Base-by-base conservation (phyloP, 2,113 vertebrate species). In the Tylochromis polylepis region DNA sequence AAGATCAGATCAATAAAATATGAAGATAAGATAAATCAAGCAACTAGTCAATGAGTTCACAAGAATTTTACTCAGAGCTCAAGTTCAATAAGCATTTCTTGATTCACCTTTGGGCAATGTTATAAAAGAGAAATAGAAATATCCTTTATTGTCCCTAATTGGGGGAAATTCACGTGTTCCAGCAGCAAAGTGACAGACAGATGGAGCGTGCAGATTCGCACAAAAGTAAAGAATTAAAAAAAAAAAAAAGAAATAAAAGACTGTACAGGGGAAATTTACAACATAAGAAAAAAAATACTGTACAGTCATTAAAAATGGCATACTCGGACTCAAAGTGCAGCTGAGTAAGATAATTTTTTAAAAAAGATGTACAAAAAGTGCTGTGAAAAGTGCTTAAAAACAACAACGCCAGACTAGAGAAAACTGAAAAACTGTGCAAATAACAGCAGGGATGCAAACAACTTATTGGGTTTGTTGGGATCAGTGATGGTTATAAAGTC, bases 201-300 rank as follows among this genome's bases (percentile, higher is more conserved):
- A 62, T 62, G n/a, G n/a, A n/a, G n/a, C n/a, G n/a, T n/a, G 36
- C 31, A n/a, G 59, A 62, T 36, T 62, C 59, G 34, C 18, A 36
- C 18, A 62, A 62, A 62, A 62, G 59, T 62, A 62, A 62, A 62
- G 59, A 62, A 62, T 20, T 36, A 62, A 11, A 62, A 62, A 36
- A 36, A 62, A 62, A 20, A 62, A 2, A 0, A 36, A 65, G 31
- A n/a, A 65, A 38, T 65, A 18, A n/a, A n/a, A n/a, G 1, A 62
- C 3, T 36, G 31, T 31, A 62, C 31, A 36, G 10, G 31, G 10
- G 3, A 62, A 0, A 62, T 60, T 60, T 60, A 60, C 58, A 60
- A 60, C 0, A 0, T 34, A 62, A 62, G 10, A 62, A 36, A 36
- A 62, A 29, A 36, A 36, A 62, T 0, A 36, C 31, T n/a, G 10